Percentiles rank a stretch among this genome's conserved stretches.
Conservation (phyloP, 2,888 invertebrate genomes). For the Crocallis elinguaria region DNA sequence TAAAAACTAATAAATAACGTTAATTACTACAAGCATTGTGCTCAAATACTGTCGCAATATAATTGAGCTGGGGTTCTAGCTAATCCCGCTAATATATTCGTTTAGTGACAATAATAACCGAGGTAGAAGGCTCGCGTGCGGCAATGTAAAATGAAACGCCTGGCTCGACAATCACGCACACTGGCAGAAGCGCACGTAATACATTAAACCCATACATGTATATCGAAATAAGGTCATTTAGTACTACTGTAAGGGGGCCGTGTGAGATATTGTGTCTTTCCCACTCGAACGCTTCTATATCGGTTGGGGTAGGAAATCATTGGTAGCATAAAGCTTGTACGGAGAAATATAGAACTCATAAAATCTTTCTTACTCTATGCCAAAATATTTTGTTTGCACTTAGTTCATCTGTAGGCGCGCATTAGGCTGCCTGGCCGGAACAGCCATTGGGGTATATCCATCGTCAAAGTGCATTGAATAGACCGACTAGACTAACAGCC, state of each 20-base stretch:
- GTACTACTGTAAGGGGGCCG: background rate
- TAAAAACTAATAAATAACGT: conserved; percentile 16
- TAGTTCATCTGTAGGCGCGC: no score
- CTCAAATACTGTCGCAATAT: conserved; percentile 34
- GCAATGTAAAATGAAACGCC: conserved; percentile 46
- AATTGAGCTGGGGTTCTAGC: conserved; percentile 31
- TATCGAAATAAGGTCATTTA: conserved; percentile 32
- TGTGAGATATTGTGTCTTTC: conserved; percentile 3
- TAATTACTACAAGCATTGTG: conserved; percentile 21
- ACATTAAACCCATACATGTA: conserved; percentile 20
- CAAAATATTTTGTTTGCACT: no score
- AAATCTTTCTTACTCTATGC: no score
- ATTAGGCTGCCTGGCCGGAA: no score
- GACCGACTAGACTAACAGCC: no score
- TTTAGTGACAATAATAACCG: conserved; percentile 44
- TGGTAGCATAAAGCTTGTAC: background rate
- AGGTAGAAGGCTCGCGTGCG: conserved; percentile 47
- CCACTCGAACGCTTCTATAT: background rate
- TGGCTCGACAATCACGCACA: conserved; percentile 49
- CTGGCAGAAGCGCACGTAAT: conserved; percentile 25
- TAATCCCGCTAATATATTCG: conserved; percentile 31
- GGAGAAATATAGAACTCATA: no score
- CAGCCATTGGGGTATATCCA: no score
- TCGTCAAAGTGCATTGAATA: no score
- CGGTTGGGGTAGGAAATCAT: background rate